Evolutionary conservation across 2,113 vertebrate species (phyloP).

Genomic region (Gnathonemus longibarbis): DNA sequence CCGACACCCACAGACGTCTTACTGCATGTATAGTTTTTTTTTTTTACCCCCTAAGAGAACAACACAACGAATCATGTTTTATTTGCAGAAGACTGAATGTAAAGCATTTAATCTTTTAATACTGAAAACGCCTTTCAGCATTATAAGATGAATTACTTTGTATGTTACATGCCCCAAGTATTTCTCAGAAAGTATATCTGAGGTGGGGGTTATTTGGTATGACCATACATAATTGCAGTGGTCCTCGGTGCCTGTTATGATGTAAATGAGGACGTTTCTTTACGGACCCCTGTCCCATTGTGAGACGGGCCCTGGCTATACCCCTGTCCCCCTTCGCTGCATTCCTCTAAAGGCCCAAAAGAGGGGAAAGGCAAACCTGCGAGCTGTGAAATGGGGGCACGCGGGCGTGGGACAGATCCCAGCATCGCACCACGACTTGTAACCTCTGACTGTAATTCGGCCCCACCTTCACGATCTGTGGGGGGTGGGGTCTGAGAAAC

Average conservation of each 20-base stretch:
- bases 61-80: constrained; percentile 17
- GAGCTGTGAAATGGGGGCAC: neutral
- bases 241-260: constrained; percentile 45
- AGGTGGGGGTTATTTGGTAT: constrained; percentile 42
- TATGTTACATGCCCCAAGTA: neutral
- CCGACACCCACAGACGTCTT: neutral
- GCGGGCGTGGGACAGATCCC: neutral
- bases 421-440: neutral
- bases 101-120: neutral
- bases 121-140: neutral
- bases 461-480: constrained; percentile 15
- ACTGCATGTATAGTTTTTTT: constrained; percentile 16
- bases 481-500: constrained; percentile 40
- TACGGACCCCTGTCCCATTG: constrained; percentile 52
- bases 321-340: constrained; percentile 3
- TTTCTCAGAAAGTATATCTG: neutral
- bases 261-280: constrained; percentile 58
- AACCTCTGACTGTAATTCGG: constrained; percentile 27
- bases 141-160: neutral
- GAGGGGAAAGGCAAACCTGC: neutral
- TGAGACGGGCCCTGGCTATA: constrained; percentile 37
- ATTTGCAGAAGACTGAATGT: constrained; percentile 20
- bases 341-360: neutral
- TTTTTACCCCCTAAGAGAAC: constrained; percentile 21
- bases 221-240: constrained; percentile 47